A percentile compares a stretch with the other conserved stretches of the same genome.
Evolutionary conservation across 2,888 invertebrate genomes (phyloP).

Genomic region (Heliconius cydno): DNA sequence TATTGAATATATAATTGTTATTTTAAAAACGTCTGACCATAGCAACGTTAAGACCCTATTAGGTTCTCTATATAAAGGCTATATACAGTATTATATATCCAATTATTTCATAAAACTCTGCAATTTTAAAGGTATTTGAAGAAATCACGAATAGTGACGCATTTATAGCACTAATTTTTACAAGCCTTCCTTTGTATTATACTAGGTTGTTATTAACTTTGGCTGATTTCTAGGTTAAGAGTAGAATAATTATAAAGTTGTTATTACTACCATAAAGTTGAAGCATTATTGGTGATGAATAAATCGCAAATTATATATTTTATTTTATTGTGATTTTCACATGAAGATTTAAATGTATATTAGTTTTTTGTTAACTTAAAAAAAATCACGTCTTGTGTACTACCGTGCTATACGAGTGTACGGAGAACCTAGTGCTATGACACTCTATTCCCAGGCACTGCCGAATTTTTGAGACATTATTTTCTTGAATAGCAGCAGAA

Average conservation of each 20-base stretch:
- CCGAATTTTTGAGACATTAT: too few species aligned
- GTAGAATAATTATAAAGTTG: constrained; percentile 9
- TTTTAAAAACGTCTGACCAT: too few species aligned
- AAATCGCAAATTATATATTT: constrained; percentile 8
- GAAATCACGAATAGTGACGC: constrained; percentile 14
- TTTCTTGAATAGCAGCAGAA: too few species aligned
- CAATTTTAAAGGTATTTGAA: constrained; percentile 11
- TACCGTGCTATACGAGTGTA: too few species aligned
- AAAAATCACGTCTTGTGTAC: too few species aligned
- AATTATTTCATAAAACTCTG: neutral
- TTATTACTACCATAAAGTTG: neutral
- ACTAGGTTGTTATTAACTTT: constrained; percentile 8
- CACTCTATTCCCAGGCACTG: too few species aligned
- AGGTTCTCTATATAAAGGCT: too few species aligned
- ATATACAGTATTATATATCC: neutral
- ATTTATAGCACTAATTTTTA: constrained; percentile 10
- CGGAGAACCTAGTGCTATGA: too few species aligned
- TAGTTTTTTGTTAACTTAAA: neutral
- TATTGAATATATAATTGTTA: too few species aligned
- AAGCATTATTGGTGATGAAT: neutral
- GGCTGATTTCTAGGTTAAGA: constrained; percentile 10
- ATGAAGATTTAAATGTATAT: neutral
- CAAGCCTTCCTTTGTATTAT: neutral
- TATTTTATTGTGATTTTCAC: neutral
- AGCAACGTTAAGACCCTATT: too few species aligned